Conservation (phyloP, 2,113 vertebrate species). For the Pelobates fuscus region DNA sequence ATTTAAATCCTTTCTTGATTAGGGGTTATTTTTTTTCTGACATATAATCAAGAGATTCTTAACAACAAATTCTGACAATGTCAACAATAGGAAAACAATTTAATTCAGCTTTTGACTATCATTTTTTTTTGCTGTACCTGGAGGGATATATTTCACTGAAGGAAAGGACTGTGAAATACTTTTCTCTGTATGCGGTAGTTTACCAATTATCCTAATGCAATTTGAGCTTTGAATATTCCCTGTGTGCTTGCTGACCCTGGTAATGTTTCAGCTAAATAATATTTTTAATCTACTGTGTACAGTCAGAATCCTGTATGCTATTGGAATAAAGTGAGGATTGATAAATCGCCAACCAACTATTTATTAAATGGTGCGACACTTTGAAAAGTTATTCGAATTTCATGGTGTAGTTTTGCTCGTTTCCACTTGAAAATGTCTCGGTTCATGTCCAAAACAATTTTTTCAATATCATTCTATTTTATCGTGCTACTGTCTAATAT, state of each 20-base stretch:
- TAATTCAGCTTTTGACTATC: background rate
- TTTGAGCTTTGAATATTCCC: conserved; percentile 23
- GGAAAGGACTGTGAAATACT: conserved; percentile 22
- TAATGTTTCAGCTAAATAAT: conserved; percentile 12
- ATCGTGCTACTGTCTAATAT: background rate
- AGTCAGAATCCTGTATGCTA: conserved; percentile 26
- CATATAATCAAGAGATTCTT: conserved; percentile 16
- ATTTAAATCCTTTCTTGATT: conserved; percentile 18
- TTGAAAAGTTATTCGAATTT: conserved; percentile 26
- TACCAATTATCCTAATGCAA: conserved; percentile 32
- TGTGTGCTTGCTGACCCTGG: conserved; percentile 23
- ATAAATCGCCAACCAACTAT: conserved; percentile 28
- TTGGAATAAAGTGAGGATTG: conserved; percentile 30
- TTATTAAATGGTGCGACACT: conserved; percentile 38
- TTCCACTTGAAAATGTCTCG: conserved; percentile 7
- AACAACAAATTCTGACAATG: conserved; percentile 36
- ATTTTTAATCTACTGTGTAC: conserved; percentile 27
- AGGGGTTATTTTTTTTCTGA: conserved; percentile 3
- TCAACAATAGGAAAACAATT: conserved; percentile 1
- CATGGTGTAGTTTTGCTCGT: background rate
- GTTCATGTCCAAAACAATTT: background rate
- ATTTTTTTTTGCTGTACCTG: conserved; percentile 5
- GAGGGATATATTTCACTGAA: conserved; percentile 8
- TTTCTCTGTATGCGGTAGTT: conserved; percentile 16
- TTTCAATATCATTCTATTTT: background rate